Evolutionary conservation across 2,888 invertebrate genomes (phyloP), one percentile per base, ranked within the genome.

Genomic region (Nebria salina): DNA sequence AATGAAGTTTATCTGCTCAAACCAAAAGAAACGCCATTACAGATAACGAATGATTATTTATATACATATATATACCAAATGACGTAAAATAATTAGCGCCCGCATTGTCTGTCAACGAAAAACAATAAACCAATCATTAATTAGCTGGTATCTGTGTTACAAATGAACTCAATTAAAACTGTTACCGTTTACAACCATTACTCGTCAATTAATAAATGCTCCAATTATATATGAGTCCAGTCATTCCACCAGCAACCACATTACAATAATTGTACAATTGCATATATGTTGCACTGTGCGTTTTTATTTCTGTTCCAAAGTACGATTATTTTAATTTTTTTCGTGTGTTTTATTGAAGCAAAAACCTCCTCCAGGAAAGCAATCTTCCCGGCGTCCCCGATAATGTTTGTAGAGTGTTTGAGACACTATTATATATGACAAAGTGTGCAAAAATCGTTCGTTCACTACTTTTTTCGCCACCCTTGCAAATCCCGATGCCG

Each of bases 391-490:
- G 25, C 70, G 80, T 70, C 65, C 70, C 75, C 70, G 80, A 80
- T 80, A 80, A 80, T 80, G 80, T 80, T 80, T 80, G 80, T 80
- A 34, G 75, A 80, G 80, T 80, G 80, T 80, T 80, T 80, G 75
- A 80, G 75, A 80, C 80, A 80, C 80, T 80, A 80, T 80, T 80
- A 80, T 80, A 72, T 75, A 80, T 75, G 80, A 80, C 80, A 80
- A 80, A 80, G 80, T 80, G 80, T 25, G 72, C 80, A 80, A 80
- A 75, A 80, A 80, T 80, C 80, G 80, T 75, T 80, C 80, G 68
- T 64, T 80, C 80, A 75, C 80, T 70, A 75, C 68, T 75, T 80
- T 80, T 80, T 80, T 80, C 65, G 75, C 80, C 75, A 41, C 41
- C 72, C 75, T 26, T 64, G 80, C 80, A 80, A 34, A 64, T 11